phyloP scores from a whole-genome alignment of 2,797 vertebrate genomes.

The Phoebastria nigripes region DNA sequence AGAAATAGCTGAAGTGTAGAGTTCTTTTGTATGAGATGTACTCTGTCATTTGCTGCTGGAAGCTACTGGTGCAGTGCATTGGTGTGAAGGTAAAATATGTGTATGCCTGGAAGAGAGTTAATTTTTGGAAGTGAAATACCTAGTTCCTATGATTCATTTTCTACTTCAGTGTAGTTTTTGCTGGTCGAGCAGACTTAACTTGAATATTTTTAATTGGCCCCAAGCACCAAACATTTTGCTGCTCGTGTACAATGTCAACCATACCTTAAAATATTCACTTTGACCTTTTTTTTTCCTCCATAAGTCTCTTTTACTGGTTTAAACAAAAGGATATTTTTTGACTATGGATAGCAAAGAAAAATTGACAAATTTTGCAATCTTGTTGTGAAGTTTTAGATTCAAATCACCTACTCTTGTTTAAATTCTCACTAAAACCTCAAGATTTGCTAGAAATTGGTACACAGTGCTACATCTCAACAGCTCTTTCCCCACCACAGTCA shows the following conservation, averaged over 20 bases:
- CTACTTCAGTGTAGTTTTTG: neutral
- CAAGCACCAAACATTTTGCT: neutral
- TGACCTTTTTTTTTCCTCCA: neutral
- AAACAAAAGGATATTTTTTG: neutral
- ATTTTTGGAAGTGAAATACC: slow-evolving; percentile 4
- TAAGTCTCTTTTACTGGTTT: neutral
- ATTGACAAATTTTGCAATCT: neutral
- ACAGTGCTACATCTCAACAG: neutral
- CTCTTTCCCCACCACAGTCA: neutral
- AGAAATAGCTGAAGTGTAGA: slow-evolving; percentile 39
- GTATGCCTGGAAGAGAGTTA: neutral
- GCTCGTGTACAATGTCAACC: neutral
- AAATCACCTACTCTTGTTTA: neutral
- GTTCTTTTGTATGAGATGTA: slow-evolving; percentile 9
- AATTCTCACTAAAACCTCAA: neutral
- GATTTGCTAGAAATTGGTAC: neutral
- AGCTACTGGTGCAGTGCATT: neutral
- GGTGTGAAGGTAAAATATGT: neutral
- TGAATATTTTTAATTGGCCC: neutral
- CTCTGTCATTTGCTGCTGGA: slow-evolving; percentile 27
- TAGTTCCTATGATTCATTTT: neutral
- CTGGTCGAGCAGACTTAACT: neutral
- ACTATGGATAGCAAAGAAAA: neutral
- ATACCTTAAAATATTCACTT: neutral
- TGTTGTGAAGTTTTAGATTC: neutral